phyloP scores from a whole-genome alignment of 2,797 vertebrate species.

The Discoglossus pictus region DNA sequence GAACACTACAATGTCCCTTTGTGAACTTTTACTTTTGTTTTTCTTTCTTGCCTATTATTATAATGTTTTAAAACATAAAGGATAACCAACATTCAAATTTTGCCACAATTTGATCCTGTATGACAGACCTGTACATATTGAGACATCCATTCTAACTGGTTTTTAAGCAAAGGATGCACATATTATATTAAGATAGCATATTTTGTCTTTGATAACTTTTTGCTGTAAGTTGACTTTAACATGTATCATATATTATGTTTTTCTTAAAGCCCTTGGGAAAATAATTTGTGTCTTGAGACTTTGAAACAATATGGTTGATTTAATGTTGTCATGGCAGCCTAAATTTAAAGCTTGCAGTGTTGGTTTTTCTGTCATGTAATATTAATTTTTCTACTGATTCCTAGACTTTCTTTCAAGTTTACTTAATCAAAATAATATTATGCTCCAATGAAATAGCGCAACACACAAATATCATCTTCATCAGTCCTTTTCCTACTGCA shows the following conservation, averaged over 20 bases:
- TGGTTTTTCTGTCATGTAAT: conserved; percentile 36
- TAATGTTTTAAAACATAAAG: no score
- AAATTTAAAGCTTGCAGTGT: conserved; percentile 17
- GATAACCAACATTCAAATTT: no score
- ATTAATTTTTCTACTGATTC: conserved; percentile 34
- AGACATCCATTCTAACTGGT: no score
- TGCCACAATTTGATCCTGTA: no score
- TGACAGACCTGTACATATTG: no score
- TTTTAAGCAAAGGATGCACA: no score
- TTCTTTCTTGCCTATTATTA: no score
- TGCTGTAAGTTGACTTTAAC: conserved; percentile 26
- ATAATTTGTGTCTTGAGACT: conserved; percentile 19
- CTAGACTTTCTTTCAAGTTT: conserved; percentile 41
- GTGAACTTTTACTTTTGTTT: no score
- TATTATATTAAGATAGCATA: no score
- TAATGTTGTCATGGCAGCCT: conserved; percentile 47
- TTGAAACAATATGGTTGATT: conserved; percentile 47
- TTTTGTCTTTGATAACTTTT: no score
- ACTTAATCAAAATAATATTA: conserved; percentile 40
- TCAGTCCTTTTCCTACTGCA: conserved; percentile 7
- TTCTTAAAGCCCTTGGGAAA: conserved; percentile 34
- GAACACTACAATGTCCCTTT: no score
- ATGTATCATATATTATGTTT: conserved; percentile 34
- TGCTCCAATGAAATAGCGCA: conserved; percentile 37
- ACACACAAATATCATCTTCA: conserved; percentile 22